A percentile compares a stretch with the other conserved stretches of the same genome.
Conservation (phyloP, 2,797 vertebrate genomes). For the Petrocephalus schoutedeni region DNA sequence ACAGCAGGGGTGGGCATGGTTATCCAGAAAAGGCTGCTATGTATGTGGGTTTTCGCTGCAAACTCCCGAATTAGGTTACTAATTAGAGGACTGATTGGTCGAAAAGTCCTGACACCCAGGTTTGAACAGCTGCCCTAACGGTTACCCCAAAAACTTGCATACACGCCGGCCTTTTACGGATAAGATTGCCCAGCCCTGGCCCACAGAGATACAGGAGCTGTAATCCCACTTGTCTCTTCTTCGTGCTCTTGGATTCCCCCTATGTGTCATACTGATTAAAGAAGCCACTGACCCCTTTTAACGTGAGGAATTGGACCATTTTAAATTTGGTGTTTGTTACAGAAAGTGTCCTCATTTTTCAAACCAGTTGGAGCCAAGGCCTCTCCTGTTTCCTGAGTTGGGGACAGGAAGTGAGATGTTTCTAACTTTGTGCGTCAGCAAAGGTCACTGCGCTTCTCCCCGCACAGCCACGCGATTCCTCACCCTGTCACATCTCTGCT, state of each 20-base stretch:
- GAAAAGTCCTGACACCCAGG: too few species aligned
- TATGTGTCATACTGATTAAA: neutral
- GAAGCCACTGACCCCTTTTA: neutral
- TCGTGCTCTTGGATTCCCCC: neutral
- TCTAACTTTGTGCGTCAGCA: slow-evolving; percentile 68
- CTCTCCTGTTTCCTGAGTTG: slow-evolving; percentile 73
- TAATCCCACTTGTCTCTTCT: neutral
- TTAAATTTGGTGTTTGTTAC: slow-evolving; percentile 78
- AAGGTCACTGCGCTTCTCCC: neutral
- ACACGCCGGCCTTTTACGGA: too few species aligned
- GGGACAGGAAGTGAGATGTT: slow-evolving; percentile 75
- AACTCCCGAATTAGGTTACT: too few species aligned
- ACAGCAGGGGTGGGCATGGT: too few species aligned
- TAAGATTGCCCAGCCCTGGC: neutral
- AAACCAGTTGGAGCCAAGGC: slow-evolving; percentile 73
- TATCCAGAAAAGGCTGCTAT: too few species aligned
- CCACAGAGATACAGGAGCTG: neutral
- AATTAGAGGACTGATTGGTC: too few species aligned
- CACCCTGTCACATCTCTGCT: neutral
- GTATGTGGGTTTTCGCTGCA: too few species aligned
- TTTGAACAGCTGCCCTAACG: too few species aligned
- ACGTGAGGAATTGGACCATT: slow-evolving; percentile 42
- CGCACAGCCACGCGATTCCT: neutral
- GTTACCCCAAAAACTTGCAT: too few species aligned
- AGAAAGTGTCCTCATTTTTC: slow-evolving; percentile 68